Base-by-base conservation (phyloP, 2,888 invertebrate species). In the Tiliacea citrago region DNA sequence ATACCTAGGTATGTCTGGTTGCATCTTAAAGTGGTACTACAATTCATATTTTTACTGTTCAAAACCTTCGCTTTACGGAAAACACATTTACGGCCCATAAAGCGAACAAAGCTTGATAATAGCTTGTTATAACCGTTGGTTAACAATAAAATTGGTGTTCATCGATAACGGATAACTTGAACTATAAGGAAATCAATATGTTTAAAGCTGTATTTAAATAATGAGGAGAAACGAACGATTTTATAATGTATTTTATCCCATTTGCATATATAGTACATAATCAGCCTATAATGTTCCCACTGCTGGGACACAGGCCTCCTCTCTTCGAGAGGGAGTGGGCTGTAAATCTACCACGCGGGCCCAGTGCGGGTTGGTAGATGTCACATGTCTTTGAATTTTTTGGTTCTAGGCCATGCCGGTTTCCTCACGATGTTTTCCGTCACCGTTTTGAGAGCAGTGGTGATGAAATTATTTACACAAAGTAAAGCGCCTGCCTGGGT, bases 11-110 rank as follows among this genome's bases (percentile, higher is more conserved):
- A n/a, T 35, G 45, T 24, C 45, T 49, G 24, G 24, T 51, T 58
- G 21, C 29, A 47, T 61, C 57, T 49, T 29, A 75, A 42, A 42
- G 60, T 66, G 53, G 63, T 60, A 53, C 72, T 45, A 65, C 63
- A 77, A 75, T 69, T 75, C 67, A 75, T 79, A 75, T 79, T 62
- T 72, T 73, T 47, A 82, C 57, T 79, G 61, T 80, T 75, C 39
- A 80, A 82, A 82, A 73, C 70, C 60, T 69, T 53, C 39, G 42
- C 72, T 55, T 66, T 69, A 68, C 73, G 68, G 63, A 39, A 80
- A 83, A 83, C 55, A 57, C 63, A 71, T 83, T 83, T 77, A 83
- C 81, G 72, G 71, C 72, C 84, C 81, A 83, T 83, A 83, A 83
- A 83, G 45, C 29, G 67, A 69, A 81, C 77, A 83, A 84, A 81